Base-by-base conservation (phyloP, 2,797 vertebrate species). In the Coendou prehensilis region DNA sequence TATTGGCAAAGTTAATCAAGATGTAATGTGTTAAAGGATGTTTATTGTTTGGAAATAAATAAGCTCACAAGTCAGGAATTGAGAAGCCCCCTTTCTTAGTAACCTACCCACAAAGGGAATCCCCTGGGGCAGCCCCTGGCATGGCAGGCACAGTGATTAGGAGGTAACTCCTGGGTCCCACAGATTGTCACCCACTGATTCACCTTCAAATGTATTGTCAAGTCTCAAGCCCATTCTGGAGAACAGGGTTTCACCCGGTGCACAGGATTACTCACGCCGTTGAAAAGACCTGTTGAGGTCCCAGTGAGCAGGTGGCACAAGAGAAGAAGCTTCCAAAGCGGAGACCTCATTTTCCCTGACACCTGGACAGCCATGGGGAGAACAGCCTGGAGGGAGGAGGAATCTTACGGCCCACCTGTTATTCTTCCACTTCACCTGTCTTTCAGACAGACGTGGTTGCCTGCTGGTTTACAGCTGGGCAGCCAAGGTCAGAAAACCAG, bases 321-420 rank as follows among this genome's bases (percentile, higher is more conserved):
- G 41, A 97, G 41, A 59, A 71, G 28, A 33, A 97, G 52, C 75
- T 82, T 93, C 93, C 96, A 93, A 93, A 96, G 78, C 6, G 30
- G 93, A 67, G 90, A 18, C 96, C 96, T 98, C 91, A 96, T 78
- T 57, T 47, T 56, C 47, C 47, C 45, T 67, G 52, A 73, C 10
- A 52, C 73, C 94, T 96, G 81, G 67, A 69, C 41, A 28, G 28
- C 69, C 76, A 59, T 6, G 37, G n/a, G 41, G n/a, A n/a, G n/a
- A 75, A 92, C 47, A 23, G 78, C 26, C 45, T 13, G 54, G 14
- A 11, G 37, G n/a, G 69, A 73, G 37, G 9, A 73, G 20, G 69
- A 23, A 9, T 73, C 69, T 41, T 73, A 22, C 37, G 45, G 69
- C 69, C 30, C 14, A 30, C 64, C 33, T n/a, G 64, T 67, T 67